Evolutionary conservation across 30 jellyfish, hydroid and myxozoan genomes (phyloP), one percentile per base, ranked within the genome.

Genomic region (Aurelia sp.): DNA sequence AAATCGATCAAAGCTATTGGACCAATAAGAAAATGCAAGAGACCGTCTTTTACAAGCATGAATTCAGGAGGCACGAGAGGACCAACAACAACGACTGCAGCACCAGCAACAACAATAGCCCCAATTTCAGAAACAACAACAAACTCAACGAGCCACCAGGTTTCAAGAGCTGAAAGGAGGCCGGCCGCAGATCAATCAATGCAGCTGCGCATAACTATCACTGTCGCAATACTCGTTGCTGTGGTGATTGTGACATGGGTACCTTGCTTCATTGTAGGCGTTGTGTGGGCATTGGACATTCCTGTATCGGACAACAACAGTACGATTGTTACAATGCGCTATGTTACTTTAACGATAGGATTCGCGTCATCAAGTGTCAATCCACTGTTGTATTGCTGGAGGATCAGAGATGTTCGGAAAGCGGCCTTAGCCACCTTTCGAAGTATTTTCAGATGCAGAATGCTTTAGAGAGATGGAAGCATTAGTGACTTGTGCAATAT

Each of bases 321-420:
- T 19, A 50, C 33, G 64, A 58, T 82, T 4, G 61, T 82, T 27
- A 82, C 86, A 7, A 38, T 68, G 77, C 92, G 71, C 59, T 82
- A 82, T 38, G 40, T 70, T 44, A 66, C 85, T 8, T 19, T 70
- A 4, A 70, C 92, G 55, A 63, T 82, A 21, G 92, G 92, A 3
- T 82, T 67, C 31, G 75, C 79, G 12, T 69, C 77, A 33, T 82
- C 92, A 17, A 40, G 85, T 50, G 92, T 82, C 44, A 82, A 82
- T 61, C 92, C 92, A 13, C 31, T 82, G 63, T 73, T 82, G 13
- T 82, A 82, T 51, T 82, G 92, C 24, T 82, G 72, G 50, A 53
- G 85, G 58, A 82, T 82, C 18, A 74, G 82, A 40, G 92, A 82
- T 13, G 92, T 70, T 47, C 75, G 92, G 16, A 82, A 68, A 40